phyloP scores from a whole-genome alignment of 2,113 vertebrate species.

The Dicentrarchus labrax region DNA sequence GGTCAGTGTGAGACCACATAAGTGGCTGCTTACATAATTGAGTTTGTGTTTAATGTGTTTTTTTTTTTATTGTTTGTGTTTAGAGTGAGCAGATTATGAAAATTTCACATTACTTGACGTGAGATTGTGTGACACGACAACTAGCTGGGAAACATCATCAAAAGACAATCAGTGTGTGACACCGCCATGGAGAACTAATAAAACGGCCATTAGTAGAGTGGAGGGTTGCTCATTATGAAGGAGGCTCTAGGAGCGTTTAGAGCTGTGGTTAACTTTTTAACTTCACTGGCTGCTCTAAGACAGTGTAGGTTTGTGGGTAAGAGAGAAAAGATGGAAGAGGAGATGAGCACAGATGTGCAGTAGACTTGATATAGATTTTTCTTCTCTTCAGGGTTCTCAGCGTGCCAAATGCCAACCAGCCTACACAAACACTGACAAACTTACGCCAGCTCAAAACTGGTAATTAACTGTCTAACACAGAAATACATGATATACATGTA shows the following conservation, averaged over 20 bases:
- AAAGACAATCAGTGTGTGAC: slow-evolving; percentile 22
- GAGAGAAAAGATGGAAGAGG: background rate
- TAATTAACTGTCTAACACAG: background rate
- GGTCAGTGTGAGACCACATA: slow-evolving; percentile 10
- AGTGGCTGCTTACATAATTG: slow-evolving; percentile 28
- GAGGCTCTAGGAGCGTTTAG: background rate
- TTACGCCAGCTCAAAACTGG: slow-evolving; percentile 6
- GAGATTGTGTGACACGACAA: slow-evolving; percentile 19
- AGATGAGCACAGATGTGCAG: slow-evolving; percentile 28
- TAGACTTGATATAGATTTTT: background rate
- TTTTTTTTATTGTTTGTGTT: slow-evolving; percentile 1
- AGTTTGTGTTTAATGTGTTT: slow-evolving; percentile 11
- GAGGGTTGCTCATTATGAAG: slow-evolving; percentile 13
- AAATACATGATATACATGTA: slow-evolving; percentile 25
- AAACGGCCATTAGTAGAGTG: slow-evolving; percentile 19
- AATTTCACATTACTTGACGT: background rate
- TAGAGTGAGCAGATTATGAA: slow-evolving; percentile 14
- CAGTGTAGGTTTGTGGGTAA: background rate
- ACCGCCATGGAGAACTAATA: background rate
- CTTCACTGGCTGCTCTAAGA: background rate
- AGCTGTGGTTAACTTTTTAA: slow-evolving; percentile 5
- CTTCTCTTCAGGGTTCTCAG: background rate
- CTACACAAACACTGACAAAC: slow-evolving; percentile 36
- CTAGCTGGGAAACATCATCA: slow-evolving; percentile 23
- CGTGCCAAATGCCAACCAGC: slow-evolving; percentile 3